These are phyloP conservation scores for Menidia menidia DNA, from an alignment of 2,797 vertebrate species.

Conservation along the genomic window DNA sequence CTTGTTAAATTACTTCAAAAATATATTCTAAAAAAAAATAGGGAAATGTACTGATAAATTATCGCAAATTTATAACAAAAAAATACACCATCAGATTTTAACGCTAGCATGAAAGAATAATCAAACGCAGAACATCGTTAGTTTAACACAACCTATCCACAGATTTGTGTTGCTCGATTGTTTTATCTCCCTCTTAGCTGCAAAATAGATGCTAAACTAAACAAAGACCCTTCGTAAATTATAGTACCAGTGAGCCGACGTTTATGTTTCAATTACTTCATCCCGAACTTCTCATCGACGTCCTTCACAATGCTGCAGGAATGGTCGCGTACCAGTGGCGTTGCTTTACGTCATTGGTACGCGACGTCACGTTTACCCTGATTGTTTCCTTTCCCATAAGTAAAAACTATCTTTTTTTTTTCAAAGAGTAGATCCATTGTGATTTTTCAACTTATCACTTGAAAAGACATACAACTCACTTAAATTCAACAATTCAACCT, in stretches of 20 bases:
- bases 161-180: neutral
- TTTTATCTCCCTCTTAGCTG: rapidly evolving
- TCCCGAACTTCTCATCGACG: slow-evolving; percentile 18
- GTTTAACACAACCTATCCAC: neutral
- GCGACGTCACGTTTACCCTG: too few species aligned
- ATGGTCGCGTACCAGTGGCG: slow-evolving; percentile 72
- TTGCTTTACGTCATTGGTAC: neutral
- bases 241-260: slow-evolving; percentile 17
- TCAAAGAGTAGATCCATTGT: too few species aligned
- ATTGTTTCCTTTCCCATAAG: too few species aligned
- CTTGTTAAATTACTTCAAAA: too few species aligned
- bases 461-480: too few species aligned
- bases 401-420: too few species aligned
- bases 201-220: neutral
- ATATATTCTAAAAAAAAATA: neutral
- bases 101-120: neutral
- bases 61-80: neutral
- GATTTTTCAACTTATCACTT: too few species aligned
- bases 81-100: neutral
- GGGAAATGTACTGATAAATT: neutral
- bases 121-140: slow-evolving; percentile 5
- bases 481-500: too few species aligned
- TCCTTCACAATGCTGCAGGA: slow-evolving; percentile 63
- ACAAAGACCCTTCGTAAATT: too few species aligned
- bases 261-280: slow-evolving; percentile 43